These are phyloP conservation scores for Onychostruthus taczanowskii DNA, from an alignment of 2,113 vertebrate species.

Conservation along the genomic window DNA sequence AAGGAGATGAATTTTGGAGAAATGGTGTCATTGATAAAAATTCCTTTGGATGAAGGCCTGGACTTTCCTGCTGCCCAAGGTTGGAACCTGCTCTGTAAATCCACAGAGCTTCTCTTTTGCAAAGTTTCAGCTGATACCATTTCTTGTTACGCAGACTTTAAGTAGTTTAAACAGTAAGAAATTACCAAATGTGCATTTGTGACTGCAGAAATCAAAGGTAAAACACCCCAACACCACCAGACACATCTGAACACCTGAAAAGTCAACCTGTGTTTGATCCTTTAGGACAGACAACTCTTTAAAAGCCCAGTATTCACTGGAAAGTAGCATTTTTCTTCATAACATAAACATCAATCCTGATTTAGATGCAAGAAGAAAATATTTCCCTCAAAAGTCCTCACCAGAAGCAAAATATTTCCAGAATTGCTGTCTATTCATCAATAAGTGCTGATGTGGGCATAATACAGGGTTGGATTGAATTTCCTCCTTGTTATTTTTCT, in stretches of 20 bases:
- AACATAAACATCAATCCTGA: not conserved
- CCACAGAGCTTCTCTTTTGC: accelerated
- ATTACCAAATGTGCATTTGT: not conserved
- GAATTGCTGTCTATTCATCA: not conserved
- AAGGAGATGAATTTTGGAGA: no score
- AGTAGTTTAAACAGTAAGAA: not conserved
- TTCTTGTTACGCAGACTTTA: accelerated
- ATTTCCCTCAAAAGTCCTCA: not conserved
- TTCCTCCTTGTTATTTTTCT: not conserved
- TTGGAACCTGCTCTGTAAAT: not conserved
- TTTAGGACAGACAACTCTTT: not conserved
- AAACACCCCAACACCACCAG: not conserved
- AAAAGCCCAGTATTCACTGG: not conserved
- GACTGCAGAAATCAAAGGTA: not conserved
- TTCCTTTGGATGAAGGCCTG: not conserved
- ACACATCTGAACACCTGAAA: not conserved
- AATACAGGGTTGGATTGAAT: not conserved
- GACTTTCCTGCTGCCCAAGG: accelerated
- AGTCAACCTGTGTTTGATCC: not conserved
- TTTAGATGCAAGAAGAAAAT: not conserved
- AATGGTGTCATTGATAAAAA: not conserved
- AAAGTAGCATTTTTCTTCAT: not conserved
- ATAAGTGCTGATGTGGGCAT: not conserved
- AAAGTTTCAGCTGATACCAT: accelerated
- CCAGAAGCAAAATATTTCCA: not conserved